Conservation (phyloP, 2,113 vertebrate species). For the Astur gentilis region DNA sequence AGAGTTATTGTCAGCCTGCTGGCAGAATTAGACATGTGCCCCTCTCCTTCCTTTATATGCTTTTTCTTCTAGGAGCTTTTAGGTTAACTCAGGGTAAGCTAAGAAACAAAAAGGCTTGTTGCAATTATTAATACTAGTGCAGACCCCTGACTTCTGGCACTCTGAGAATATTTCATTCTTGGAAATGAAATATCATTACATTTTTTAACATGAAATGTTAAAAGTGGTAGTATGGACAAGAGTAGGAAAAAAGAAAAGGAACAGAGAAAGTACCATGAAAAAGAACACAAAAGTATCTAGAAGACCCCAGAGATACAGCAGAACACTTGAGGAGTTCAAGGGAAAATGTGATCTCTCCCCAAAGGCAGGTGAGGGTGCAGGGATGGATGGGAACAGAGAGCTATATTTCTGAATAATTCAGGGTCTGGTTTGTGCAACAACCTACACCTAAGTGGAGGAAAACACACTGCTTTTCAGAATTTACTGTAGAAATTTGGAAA, state of each 20-base stretch:
- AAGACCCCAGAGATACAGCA: neutral
- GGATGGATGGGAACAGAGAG: rapidly evolving
- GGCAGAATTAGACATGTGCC: neutral
- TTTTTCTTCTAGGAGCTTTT: neutral
- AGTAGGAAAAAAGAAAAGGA: neutral
- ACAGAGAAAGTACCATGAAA: neutral
- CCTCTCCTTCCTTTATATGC: neutral
- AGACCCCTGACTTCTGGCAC: neutral
- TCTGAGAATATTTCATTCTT: neutral
- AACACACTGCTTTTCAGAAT: neutral
- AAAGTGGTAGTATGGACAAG: neutral
- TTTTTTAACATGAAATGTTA: neutral
- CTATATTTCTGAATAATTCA: neutral
- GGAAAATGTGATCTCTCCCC: neutral
- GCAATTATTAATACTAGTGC: neutral
- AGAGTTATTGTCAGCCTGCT: neutral
- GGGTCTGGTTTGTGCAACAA: neutral
- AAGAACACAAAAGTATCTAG: neutral
- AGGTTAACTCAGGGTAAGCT: neutral
- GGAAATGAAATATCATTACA: neutral
- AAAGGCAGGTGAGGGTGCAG: neutral
- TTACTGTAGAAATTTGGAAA: neutral
- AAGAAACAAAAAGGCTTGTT: neutral
- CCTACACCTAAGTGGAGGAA: neutral
- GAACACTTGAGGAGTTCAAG: neutral